Evolutionary conservation across 2,888 invertebrate species (phyloP), one percentile per base, ranked within the genome.

Genomic region (Cactoblastis cactorum): DNA sequence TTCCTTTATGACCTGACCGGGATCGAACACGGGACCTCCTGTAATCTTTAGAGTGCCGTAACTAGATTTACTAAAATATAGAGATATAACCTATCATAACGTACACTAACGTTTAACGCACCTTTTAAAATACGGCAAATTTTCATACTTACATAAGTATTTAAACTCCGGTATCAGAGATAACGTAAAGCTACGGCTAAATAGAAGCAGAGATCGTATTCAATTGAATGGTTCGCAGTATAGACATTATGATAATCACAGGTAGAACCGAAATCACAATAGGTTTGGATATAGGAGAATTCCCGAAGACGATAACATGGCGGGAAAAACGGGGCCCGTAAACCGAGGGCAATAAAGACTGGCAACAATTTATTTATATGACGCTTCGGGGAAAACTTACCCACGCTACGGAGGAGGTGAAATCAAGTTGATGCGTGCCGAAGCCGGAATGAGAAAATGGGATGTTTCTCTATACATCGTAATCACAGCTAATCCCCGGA

Each of bases 331-430:
- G 74, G 78, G 69, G 77, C 70, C 77, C 74, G 80, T 79, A 79
- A 83, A 83, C 80, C 78, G 73, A 74, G 71, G 60, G 85, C 80
- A 84, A 87, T 87, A 86, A 89, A 86, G 85, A 81, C 83, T 77
- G 79, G 74, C 85, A 80, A 88, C 88, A 89, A 89, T 89, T 88
- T 89, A 88, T 89, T 88, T 89, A 86, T 89, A 89, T 87, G 87
- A 85, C 79, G 81, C 87, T 80, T 83, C 67, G 67, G 88, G 88
- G 88, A 85, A 82, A 83, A 83, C 78, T 88, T 87, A 83, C 73
- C 83, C 80, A 66, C 74, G 70, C 78, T 80, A 71, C 78, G 69
- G 70, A 75, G 79, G 78, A 81, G 83, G 79, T 78, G 72, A 77
- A 86, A 87, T 87, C 83, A 81, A 85, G 79, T 85, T 84, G 85